phyloP scores from a whole-genome alignment of 2,797 vertebrate genomes.

The Peromyscus attwateri region DNA sequence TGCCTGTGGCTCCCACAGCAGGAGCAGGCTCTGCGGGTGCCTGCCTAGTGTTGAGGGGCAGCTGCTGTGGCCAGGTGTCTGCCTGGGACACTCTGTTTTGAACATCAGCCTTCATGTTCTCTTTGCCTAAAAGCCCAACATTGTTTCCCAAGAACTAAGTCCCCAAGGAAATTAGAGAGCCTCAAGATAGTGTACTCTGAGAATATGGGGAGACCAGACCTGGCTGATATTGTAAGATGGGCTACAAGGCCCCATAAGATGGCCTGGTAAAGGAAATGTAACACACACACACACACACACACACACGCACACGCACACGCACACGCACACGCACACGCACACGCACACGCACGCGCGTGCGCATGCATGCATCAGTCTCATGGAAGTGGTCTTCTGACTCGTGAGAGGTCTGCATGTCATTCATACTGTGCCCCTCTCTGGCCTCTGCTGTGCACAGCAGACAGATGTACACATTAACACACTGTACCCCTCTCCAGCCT shows the following conservation, averaged over 20 bases:
- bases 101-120: not conserved
- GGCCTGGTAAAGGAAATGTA: fast-evolving
- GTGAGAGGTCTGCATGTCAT: not conserved
- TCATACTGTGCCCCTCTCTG: not conserved
- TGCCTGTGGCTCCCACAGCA: not conserved
- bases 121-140: not conserved
- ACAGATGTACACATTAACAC: too few relatives aligned
- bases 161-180: not conserved
- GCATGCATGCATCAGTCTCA: too few relatives aligned
- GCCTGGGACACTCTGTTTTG: not conserved
- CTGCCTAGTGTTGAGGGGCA: fast-evolving
- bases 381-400: fast-evolving
- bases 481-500: too few relatives aligned
- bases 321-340: too few relatives aligned
- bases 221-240: not conserved
- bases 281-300: not conserved
- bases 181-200: not conserved
- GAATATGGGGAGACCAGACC: not conserved
- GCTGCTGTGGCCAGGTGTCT: not conserved
- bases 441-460: too few relatives aligned
- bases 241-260: not conserved
- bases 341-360: too few relatives aligned
- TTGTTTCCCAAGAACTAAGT: not conserved
- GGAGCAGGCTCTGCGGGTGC: fast-evolving
- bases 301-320: not conserved